Base-by-base conservation (phyloP, 2,888 invertebrate genomes). In the Megamerina dolium region DNA sequence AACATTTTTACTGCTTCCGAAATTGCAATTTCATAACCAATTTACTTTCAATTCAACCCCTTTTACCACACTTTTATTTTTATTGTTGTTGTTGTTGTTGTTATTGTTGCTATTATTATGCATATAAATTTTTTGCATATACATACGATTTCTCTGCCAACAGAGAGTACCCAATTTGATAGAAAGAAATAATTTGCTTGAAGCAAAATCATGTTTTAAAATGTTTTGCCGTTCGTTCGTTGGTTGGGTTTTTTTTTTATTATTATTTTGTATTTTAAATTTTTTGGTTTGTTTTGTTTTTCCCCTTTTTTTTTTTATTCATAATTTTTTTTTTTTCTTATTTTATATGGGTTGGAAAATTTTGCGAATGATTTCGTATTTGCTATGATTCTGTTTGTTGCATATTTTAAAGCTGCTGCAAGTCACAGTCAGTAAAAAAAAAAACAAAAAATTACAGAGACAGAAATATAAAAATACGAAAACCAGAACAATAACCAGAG, bases 11-110 rank as follows among this genome's bases (percentile, higher is more conserved):
- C 13, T 31, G 31, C 10, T 9, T 18, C 10, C 13, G 34, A 34
- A 20, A 23, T 57, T 59, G 56, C 60, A 58, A 60, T 63, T 64
- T 64, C 57, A 61, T 63, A 62, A 63, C 62, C 63, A 64, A 64
- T 62, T 63, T 64, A 55, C 57, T 44, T 46, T 46, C 48, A 46
- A 46, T 51, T 46, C 41, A 38, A 43, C 18, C 19, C 31, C 31
- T 14, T 9, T 31, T 16, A 4, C 9, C 4, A n/a, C n/a, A n/a
- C n/a, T n/a, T n/a, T n/a, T n/a, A n/a, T n/a, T n/a, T n/a, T n/a
- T n/a, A n/a, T n/a, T n/a, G n/a, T n/a, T n/a, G n/a, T n/a, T n/a
- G n/a, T n/a, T n/a, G n/a, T n/a, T n/a, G n/a, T n/a, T n/a, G n/a
- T n/a, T n/a, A n/a, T n/a, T n/a, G n/a, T n/a, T n/a, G n/a, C n/a